Conservation (phyloP, 37 sponge, comb jelly and placozoan species). For the Halisarca cf. caerulea region DNA sequence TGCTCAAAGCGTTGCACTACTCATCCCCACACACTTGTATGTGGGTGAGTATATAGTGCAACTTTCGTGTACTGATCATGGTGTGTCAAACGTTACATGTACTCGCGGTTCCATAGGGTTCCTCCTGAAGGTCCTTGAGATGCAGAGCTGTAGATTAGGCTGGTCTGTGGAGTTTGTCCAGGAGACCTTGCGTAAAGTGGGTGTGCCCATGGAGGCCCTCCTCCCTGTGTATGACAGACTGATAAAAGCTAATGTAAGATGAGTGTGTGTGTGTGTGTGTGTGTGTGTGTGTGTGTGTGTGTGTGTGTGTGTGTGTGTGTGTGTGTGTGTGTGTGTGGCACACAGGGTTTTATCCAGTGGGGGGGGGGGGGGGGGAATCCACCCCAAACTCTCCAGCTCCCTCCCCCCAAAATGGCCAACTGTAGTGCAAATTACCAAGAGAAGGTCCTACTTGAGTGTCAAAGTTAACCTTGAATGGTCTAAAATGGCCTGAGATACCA, state of each 20-base stretch:
- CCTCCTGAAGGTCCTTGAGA: slow-evolving; percentile 66
- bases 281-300: slow-evolving; percentile 24
- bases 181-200: slow-evolving; percentile 51
- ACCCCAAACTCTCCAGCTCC: too few species aligned
- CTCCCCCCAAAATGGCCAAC: too few species aligned
- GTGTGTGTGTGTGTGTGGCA: slow-evolving; percentile 7
- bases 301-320: slow-evolving; percentile 9
- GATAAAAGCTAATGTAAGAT: slow-evolving; percentile 64
- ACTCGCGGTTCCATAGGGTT: slow-evolving; percentile 12
- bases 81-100: neutral
- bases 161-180: slow-evolving; percentile 56
- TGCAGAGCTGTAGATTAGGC: slow-evolving; percentile 53
- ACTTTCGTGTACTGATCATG: neutral
- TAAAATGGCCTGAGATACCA: too few species aligned
- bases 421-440: too few species aligned
- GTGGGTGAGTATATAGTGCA: neutral
- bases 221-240: slow-evolving; percentile 69
- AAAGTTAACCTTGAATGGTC: too few species aligned
- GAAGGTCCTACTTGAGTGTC: too few species aligned
- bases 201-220: slow-evolving; percentile 54
- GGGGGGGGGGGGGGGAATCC: too few species aligned
- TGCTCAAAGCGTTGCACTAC: too few species aligned
- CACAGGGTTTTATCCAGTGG: too few species aligned
- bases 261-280: neutral
- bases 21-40: too few species aligned